Base-by-base conservation (phyloP, 2,113 vertebrate genomes). In the Pao palembangensis region DNA sequence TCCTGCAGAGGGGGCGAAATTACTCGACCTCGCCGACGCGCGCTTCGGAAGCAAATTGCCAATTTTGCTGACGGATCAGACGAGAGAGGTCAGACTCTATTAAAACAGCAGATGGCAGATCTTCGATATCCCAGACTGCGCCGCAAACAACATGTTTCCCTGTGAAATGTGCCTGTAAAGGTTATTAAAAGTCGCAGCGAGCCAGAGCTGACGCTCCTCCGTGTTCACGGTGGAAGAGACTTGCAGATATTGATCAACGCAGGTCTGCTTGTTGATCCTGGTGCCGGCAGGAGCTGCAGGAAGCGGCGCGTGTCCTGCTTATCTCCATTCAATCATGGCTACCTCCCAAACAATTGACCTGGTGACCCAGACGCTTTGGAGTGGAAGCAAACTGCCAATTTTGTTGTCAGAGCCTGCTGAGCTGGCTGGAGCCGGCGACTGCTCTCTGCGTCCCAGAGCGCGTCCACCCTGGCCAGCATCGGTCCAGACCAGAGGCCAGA, bases 371-470 rank as follows among this genome's bases (percentile, higher is more conserved):
- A 64, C 52, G 1, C 20, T 60, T 51, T 46, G 54, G 42, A 76
- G 41, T 3, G 59, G 63, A 71, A 75, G 64, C 42, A 71, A 76
- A 78, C 61, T 68, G 55, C 44, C 71, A 68, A 57, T 78, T 77
- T 62, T 55, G 52, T 51, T 67, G 73, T 64, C 64, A 41, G 67
- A 68, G 59, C 34, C 54, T 53, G 60, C 63, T 59, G 76, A 75
- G 65, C 42, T 13, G 50, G 44, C 31, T 12, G 18, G 52, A 58
- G 57, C 10, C 31, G 49, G 62, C n/a, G 48, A 51, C 58, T 31
- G 10, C 0, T 63, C 21, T 23, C 21, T 23, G 21, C 21, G 21
- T 23, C 21, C 21, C 21, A 2, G 21, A 2, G 2, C 21, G 2
- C 21, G 21, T 23, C 51, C 38, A 3, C 55, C 62, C 28, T 60